Base-by-base conservation (phyloP, 2,113 vertebrate species). In the Gorsachius goisagi region DNA sequence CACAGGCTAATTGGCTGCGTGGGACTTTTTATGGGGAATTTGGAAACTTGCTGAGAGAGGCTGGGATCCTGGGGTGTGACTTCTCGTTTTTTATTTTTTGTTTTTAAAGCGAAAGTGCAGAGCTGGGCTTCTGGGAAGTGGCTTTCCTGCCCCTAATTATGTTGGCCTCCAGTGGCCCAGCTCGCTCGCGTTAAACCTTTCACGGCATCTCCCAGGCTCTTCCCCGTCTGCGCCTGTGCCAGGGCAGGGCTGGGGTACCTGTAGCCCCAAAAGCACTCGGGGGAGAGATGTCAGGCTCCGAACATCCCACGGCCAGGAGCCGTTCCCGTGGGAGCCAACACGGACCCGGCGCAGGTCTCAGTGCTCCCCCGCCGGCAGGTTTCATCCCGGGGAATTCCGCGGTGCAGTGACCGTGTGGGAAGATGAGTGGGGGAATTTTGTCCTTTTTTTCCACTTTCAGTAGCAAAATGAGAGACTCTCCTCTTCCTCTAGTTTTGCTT, bases 261-360 rank as follows among this genome's bases (percentile, higher is more conserved):
- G 33, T 13, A 68, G 22, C 73, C 59, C 44, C 16, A 13, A 11
- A 74, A 80, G 15, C 24, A 6, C 50, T 39, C 1, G 7, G 52
- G 63, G 77, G 19, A 58, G 53, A 63, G 21, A 7, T 16, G 7
- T 19, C 19, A 27, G n/a, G 39, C 27, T 82, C 35, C 63, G 60
- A 12, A 3, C 18, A 7, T 23, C 26, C 67, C 62, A 15, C 1
- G 6, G 41, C 41, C 52, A 21, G 23, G 32, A 72, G 41, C 62
- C 7, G 2, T 58, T 78, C 62, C 56, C 2, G 2, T 12, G 4
- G 6, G 71, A 71, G 50, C 24, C 8, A 6, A 45, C 10, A 1
- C 2, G 5, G 63, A 35, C 21, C 17, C 0, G 5, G 13, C 2
- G 1, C 2, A 5, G 69, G 11, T 49, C 49, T 63, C 0, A 2